Base-by-base conservation (phyloP, 1,140 invertebrate species). In the Pogonognathellus flavescens region DNA sequence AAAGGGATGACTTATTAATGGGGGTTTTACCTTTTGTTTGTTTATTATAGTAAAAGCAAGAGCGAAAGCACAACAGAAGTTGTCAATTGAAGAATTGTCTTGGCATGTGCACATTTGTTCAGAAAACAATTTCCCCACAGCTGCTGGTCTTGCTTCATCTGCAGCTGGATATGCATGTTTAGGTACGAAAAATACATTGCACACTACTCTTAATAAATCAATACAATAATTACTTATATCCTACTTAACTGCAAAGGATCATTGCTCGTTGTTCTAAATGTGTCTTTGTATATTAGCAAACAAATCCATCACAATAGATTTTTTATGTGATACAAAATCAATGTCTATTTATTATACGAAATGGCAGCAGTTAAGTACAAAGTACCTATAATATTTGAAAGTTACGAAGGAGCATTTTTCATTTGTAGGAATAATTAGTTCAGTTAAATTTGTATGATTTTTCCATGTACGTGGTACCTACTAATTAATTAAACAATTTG, bases 51-150 rank as follows among this genome's bases (percentile, higher is more conserved):
- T 89, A 7, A 84, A 86, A 76, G 59, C 52, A 14, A 80, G 83
- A 80, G 87, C 87, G 55, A 89, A 91, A 83, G 90, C 92, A 59
- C 92, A 91, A 85, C 86, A 91, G 82, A 90, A 93, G 91, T 90
- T 91, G 86, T 88, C 84, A 89, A 2, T 89, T 86, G 83, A 89
- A 50, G 88, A 86, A 66, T 89, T 88, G 86, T 92, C 90, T 88
- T 96, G 94, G 94, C 94, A 96, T 89, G 89, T 99, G 31, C 95
- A 95, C 88, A 95, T 99, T 88, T 96, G 94, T 90, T 99, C 98
- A 0, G 94, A 94, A 89, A 99, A 99, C 91, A 99, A 99, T 92
- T 99, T 99, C 90, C 98, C 99, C 20, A 99, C 98, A 20, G 98
- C 98, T 25, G 98, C 98, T 87, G 99, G 99, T 1, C 92, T 99